A percentile compares a stretch with the other conserved stretches of the same genome.
phyloP scores from a whole-genome alignment of 2,113 vertebrate genomes.

The Melanocharis versteri region DNA sequence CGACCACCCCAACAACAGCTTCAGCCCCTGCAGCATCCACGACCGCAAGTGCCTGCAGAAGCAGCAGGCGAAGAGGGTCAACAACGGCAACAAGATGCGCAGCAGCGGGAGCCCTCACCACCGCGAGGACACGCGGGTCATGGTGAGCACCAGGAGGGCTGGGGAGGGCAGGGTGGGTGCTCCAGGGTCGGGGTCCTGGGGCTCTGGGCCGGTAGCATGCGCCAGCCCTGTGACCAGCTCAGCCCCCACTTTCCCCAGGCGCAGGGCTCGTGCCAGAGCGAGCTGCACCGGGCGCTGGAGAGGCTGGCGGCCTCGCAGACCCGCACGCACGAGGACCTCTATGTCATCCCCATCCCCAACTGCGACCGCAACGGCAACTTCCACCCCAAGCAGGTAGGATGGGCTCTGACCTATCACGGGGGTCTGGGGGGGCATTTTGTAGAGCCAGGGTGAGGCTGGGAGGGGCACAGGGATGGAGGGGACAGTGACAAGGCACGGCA shows the following conservation, averaged over 20 bases:
- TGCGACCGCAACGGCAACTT: conserved; percentile 92
- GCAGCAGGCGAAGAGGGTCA: conserved; percentile 76
- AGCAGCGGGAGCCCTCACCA: conserved; percentile 56
- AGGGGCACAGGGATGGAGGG: accelerated
- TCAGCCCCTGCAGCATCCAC: conserved; percentile 85
- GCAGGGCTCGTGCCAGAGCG: conserved; percentile 88
- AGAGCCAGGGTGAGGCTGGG: background rate
- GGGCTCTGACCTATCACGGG: accelerated
- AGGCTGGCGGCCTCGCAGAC: conserved; percentile 82
- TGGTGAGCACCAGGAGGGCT: conserved; percentile 56
- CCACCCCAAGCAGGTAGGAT: conserved; percentile 87
- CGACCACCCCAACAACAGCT: conserved; percentile 88
- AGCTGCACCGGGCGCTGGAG: conserved; percentile 87
- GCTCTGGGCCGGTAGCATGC: accelerated
- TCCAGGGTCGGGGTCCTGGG: accelerated
- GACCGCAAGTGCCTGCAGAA: conserved; percentile 91
- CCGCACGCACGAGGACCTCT: conserved; percentile 88
- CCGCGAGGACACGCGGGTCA: conserved; percentile 80
- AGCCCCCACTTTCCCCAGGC: background rate
- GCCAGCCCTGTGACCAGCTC: accelerated
- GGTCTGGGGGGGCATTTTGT: accelerated
- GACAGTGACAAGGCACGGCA: accelerated
- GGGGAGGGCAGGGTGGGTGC: background rate
- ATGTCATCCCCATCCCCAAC: conserved; percentile 91
- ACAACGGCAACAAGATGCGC: conserved; percentile 82